Evolutionary conservation across 1,140 invertebrate species (phyloP).

Genomic region (Drosophila saltans): DNA sequence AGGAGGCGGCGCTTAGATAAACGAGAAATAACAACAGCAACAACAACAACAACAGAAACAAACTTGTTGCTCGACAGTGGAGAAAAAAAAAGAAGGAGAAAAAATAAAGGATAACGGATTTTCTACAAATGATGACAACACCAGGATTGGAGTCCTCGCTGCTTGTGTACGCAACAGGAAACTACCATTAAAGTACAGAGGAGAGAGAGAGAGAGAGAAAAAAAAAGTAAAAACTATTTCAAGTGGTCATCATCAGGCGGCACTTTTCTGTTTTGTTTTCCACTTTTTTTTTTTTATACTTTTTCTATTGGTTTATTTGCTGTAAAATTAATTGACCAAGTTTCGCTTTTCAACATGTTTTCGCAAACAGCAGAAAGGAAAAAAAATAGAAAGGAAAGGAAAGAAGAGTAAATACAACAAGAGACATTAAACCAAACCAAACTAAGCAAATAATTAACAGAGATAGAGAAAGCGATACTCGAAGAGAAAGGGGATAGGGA

Average conservation of each 20-base stretch:
- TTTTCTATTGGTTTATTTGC: conserved; percentile 23
- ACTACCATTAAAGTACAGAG: not conserved
- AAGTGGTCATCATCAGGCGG: conserved; percentile 29
- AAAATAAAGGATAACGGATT: conserved; percentile 36
- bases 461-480: not conserved
- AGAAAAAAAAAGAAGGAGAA: not conserved
- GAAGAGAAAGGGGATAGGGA: too few relatives aligned
- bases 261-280: conserved; percentile 25
- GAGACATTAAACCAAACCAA: conserved; percentile 1
- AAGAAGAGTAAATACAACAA: too few relatives aligned
- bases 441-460: not conserved
- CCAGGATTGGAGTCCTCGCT: conserved; percentile 4
- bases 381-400: not conserved
- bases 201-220: too few relatives aligned
- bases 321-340: conserved; percentile 68
- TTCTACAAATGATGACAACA: conserved; percentile 45
- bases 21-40: not conserved
- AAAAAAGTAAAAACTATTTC: too few relatives aligned
- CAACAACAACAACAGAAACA: not conserved
- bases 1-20: not conserved
- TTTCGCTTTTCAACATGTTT: conserved; percentile 48
- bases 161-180: conserved; percentile 1
- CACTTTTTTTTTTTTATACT: conserved; percentile 27
- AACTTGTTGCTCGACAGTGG: not conserved
- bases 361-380: not conserved